Conservation (phyloP, 2,113 vertebrate species). For the Cettia cetti region DNA sequence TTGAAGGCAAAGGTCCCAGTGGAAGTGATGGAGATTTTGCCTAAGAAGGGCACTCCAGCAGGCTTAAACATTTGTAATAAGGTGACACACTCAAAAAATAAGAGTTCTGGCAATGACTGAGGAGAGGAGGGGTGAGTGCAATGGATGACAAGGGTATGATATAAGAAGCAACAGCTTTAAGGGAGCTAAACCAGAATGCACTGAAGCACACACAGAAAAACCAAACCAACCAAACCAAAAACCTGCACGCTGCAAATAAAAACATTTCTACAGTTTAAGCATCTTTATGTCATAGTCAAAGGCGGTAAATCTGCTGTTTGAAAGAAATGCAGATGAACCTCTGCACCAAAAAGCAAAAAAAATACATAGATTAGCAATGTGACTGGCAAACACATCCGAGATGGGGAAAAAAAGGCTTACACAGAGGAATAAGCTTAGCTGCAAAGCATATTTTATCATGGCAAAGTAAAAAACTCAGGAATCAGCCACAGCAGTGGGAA, state of each 20-base stretch:
- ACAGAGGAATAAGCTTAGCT: constrained; percentile 73
- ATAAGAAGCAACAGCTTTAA: constrained; percentile 65
- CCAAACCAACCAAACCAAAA: background rate
- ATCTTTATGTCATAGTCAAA: constrained; percentile 57
- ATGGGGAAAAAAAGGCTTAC: constrained; percentile 73
- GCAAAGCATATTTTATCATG: constrained; percentile 76
- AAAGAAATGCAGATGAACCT: constrained; percentile 78
- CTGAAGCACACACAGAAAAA: constrained; percentile 54
- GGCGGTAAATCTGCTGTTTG: constrained; percentile 45
- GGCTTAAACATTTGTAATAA: background rate
- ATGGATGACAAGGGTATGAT: constrained; percentile 56
- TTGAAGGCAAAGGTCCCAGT: background rate
- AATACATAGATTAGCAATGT: constrained; percentile 82
- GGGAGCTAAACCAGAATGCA: constrained; percentile 70
- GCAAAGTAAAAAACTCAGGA: constrained; percentile 68
- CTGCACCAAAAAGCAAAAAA: constrained; percentile 68
- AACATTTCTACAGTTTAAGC: constrained; percentile 59
- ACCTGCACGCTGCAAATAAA: constrained; percentile 64
- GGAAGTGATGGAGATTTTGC: background rate
- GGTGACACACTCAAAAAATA: constrained; percentile 46
- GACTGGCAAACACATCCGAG: constrained; percentile 86
- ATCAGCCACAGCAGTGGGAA: constrained; percentile 62
- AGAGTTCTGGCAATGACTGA: constrained; percentile 46
- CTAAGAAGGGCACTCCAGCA: background rate
- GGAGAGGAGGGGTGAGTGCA: constrained; percentile 22